These are phyloP conservation scores for Parazoanthus darwini DNA, from an alignment of 92 coral and sea anemone genomes.

Conservation along the genomic window DNA sequence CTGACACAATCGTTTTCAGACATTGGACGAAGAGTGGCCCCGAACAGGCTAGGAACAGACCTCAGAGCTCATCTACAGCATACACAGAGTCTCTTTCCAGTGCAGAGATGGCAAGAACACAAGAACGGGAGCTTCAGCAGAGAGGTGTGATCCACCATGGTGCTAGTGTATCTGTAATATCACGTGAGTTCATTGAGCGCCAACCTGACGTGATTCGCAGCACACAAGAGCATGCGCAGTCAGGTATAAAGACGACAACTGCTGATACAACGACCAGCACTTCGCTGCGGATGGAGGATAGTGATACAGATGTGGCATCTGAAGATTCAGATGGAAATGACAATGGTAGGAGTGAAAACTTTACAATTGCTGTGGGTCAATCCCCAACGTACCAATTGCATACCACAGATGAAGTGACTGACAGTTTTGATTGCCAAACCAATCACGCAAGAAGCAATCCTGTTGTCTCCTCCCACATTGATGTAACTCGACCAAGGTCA, in stretches of 20 bases:
- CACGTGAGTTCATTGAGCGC: background rate
- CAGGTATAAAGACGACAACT: background rate
- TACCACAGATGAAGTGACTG: background rate
- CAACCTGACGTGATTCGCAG: background rate
- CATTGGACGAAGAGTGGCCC: background rate
- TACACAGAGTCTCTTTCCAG: background rate
- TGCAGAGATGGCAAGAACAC: background rate
- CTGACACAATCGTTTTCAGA: background rate
- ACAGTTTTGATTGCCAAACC: background rate
- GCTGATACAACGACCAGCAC: conserved; percentile 6
- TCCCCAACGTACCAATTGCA: background rate
- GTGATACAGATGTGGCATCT: background rate
- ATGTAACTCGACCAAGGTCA: background rate
- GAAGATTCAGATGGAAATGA: background rate
- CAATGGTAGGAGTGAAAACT: background rate
- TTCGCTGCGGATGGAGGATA: background rate
- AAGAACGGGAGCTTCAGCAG: background rate
- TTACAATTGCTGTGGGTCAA: background rate
- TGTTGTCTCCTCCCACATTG: conserved; percentile 24
- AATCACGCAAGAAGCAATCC: background rate
- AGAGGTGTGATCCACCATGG: conserved; percentile 1
- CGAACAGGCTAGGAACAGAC: background rate
- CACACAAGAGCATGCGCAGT: background rate
- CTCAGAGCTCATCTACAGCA: background rate
- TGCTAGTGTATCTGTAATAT: background rate